Evolutionary conservation across 2,888 invertebrate genomes (phyloP), one percentile per base, ranked within the genome.

Genomic region (Dynastes maya): DNA sequence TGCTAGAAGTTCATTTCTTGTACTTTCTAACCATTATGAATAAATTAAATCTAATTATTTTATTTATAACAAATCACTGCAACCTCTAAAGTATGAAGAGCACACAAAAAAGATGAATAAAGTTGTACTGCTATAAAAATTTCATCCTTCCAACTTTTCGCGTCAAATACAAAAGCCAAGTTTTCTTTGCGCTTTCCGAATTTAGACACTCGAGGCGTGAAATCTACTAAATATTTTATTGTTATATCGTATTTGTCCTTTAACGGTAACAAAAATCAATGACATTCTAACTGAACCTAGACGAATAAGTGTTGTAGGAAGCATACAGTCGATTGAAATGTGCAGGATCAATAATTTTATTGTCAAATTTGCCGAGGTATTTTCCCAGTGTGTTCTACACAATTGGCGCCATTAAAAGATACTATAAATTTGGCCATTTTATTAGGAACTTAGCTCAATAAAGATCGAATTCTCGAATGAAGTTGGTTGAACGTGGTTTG

Each of bases 391-490:
- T 71, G 77, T 71, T 68, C 70, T 76, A 71, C 49, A 78, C 75
- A 78, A 79, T 79, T 76, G 79, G 32, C 55, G 32, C 70, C 72
- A 65, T 77, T 68, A 77, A 77, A 72, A 79, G 72, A 72, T 53
- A 79, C 79, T 61, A 77, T 79, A 77, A 79, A 79, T 79, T 75
- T 65, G 65, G 40, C 68, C 27, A 70, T 79, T 79, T 79, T 79
- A 79, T 72, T 74, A 76, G 76, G 37, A 71, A 79, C 76, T 79
- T 77, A 55, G 51, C 55, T 55, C 79, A 65, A 76, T 79, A 79
- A 79, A 79, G 79, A 79, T 76, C 72, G 72, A 77, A 79, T 79
- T 79, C 79, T 45, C 64, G 63, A 72, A 72, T 77, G 79, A 77
- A 79, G 71, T 79, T 77, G 77, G 71, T 79, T 77, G 77, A 77